Base-by-base conservation (phyloP, 1,140 invertebrate genomes). In the Forficula auricularia region DNA sequence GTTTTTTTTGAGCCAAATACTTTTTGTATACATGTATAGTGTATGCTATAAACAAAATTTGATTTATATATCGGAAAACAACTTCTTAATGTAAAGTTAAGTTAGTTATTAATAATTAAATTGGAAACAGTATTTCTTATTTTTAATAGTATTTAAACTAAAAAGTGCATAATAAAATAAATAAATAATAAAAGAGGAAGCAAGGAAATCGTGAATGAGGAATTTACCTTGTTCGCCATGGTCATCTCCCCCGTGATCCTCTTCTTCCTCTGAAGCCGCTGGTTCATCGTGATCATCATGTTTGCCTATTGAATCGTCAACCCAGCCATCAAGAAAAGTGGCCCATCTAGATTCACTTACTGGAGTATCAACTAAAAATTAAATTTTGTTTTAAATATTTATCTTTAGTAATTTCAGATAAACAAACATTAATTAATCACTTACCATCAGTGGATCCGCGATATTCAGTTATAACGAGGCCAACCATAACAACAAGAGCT, bases 381-480 rank as follows among this genome's bases (percentile, higher is more conserved):
- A 44, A 41, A 34, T 1, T 34, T 16, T 31, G n/a, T n/a, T n/a
- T n/a, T n/a, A n/a, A n/a, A n/a, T n/a, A n/a, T n/a, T n/a, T n/a
- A n/a, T n/a, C n/a, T n/a, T n/a, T n/a, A n/a, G n/a, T 43, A 27
- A 46, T 32, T 14, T 42, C 7, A 36, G 42, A 43, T 18, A 48
- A 44, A 45, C 27, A 33, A 13, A 18, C 44, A 38, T 20, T 49
- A 22, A 27, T 27, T 6, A 27, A 27, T 4, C 4, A 69, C 72
- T 77, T 63, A 85, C 82, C 71, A 59, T 85, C 77, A 35, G 72
- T 71, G 13, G 76, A 64, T 27, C 80, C 82, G 53, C 77, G 71
- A 53, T 83, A 74, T 61, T 86, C 79, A 36, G 81, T 62, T 48
- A 85, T 77, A 45, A 85, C 82, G 33, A 85, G 55, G 40, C 78